Percentiles rank a stretch among this genome's conserved stretches.
These are phyloP conservation scores for Ahaetulla prasina DNA, from an alignment of 2,113 vertebrate genomes.

Conservation along the genomic window DNA sequence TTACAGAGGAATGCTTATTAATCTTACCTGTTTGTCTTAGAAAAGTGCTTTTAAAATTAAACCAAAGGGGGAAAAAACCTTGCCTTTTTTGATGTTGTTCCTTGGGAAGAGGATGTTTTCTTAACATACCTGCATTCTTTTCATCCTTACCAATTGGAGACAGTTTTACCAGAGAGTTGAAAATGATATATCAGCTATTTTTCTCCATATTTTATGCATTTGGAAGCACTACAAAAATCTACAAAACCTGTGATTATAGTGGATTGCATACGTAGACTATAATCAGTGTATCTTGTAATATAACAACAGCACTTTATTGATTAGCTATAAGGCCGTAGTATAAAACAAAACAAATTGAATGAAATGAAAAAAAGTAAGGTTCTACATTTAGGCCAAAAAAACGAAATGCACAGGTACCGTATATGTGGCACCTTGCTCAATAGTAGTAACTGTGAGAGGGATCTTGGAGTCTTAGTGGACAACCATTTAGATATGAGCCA, in stretches of 20 bases:
- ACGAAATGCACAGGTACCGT: too few species aligned
- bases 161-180: not conserved
- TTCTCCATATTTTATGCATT: not conserved
- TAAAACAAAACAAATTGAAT: not conserved
- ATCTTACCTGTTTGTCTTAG: not conserved
- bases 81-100: not conserved
- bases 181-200: not conserved
- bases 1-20: not conserved
- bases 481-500: too few species aligned
- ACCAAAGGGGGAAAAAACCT: not conserved
- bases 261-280: not conserved
- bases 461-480: too few species aligned
- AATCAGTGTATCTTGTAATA: not conserved
- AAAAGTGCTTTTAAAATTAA: not conserved
- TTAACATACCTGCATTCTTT: not conserved
- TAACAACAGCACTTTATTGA: not conserved
- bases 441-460: too few species aligned
- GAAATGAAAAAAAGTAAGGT: too few species aligned
- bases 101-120: not conserved
- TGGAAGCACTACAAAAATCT: not conserved
- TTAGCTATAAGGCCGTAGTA: not conserved
- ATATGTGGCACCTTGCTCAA: too few species aligned
- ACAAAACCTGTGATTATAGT: not conserved
- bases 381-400: too few species aligned
- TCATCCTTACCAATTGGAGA: not conserved